Conservation (phyloP, 2,888 invertebrate genomes). For the Agrotis ipsilon region DNA sequence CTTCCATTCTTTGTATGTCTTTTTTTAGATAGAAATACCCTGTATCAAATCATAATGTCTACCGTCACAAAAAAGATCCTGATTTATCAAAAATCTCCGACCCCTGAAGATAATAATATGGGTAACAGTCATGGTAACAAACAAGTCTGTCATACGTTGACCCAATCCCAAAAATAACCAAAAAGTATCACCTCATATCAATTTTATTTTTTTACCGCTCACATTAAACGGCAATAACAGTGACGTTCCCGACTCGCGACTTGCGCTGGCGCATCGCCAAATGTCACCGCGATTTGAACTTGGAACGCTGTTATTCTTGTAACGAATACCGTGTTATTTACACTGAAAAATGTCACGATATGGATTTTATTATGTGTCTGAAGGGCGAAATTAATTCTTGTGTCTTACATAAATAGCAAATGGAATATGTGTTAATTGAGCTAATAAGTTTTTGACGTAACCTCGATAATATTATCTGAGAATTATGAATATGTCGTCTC, state of each 20-base stretch:
- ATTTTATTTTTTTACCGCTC: slow-evolving; percentile 32
- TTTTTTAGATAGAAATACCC: too few relatives aligned
- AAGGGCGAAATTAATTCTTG: slow-evolving; percentile 26
- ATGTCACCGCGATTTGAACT: slow-evolving; percentile 72
- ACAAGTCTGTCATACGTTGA: too few relatives aligned
- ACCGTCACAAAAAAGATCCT: too few relatives aligned
- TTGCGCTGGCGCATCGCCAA: slow-evolving; percentile 68
- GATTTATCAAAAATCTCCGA: too few relatives aligned
- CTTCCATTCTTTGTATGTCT: too few relatives aligned
- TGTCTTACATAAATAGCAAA: neutral
- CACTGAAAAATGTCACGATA: slow-evolving; percentile 67
- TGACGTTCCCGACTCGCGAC: slow-evolving; percentile 58
- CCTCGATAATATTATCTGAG: slow-evolving; percentile 8
- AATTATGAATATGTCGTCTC: too few relatives aligned
- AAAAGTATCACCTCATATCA: slow-evolving; percentile 10
- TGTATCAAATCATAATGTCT: too few relatives aligned
- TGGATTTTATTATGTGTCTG: slow-evolving; percentile 51
- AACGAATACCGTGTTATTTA: slow-evolving; percentile 67
- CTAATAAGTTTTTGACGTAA: neutral
- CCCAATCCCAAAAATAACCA: slow-evolving; percentile 25
- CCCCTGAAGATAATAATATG: too few relatives aligned
- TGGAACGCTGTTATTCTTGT: slow-evolving; percentile 76
- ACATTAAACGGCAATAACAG: slow-evolving; percentile 47
- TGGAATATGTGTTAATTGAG: slow-evolving; percentile 11
- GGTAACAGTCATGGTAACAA: too few relatives aligned